phyloP scores from a whole-genome alignment of 2,797 vertebrate genomes.

The Rachycentron canadum region DNA sequence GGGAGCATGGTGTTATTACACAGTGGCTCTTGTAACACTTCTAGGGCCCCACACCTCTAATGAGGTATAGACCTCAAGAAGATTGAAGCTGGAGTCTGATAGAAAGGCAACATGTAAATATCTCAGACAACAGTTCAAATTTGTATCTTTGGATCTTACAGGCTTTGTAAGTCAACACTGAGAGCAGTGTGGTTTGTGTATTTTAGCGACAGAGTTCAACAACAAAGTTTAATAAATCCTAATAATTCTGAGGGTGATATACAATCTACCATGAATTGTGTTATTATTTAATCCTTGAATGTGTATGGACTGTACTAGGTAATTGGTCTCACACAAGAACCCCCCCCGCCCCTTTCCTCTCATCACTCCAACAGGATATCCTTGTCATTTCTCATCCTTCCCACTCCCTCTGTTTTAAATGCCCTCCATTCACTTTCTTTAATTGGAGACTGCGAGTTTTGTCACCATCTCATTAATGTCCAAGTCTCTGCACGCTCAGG shows the following conservation, averaged over 20 bases:
- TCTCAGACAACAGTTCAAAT: neutral
- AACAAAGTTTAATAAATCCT: constrained; percentile 7
- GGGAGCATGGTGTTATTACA: constrained; percentile 58
- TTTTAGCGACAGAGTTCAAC: neutral
- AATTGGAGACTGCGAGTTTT: constrained; percentile 83
- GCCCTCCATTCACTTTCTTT: constrained; percentile 80
- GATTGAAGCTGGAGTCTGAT: constrained; percentile 39
- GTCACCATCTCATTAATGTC: constrained; percentile 86
- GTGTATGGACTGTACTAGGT: neutral
- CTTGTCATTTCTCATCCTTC: constrained; percentile 65
- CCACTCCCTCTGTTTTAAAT: constrained; percentile 69
- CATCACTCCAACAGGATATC: constrained; percentile 43
- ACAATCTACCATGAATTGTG: neutral
- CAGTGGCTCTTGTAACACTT: constrained; percentile 47
- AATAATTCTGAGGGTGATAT: neutral
- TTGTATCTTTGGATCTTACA: neutral
- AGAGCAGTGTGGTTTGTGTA: neutral
- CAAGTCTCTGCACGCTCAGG: constrained; percentile 75
- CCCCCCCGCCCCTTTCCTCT: neutral
- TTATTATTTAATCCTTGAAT: constrained; percentile 16
- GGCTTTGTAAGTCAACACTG: neutral
- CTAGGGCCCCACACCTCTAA: constrained; percentile 52
- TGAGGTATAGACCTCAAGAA: constrained; percentile 47
- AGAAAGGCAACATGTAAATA: constrained; percentile 39
- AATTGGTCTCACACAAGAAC: constrained; percentile 17